These are phyloP conservation scores for Pogonocherus hispidulus DNA, from an alignment of 2,888 invertebrate genomes.

Conservation along the genomic window DNA sequence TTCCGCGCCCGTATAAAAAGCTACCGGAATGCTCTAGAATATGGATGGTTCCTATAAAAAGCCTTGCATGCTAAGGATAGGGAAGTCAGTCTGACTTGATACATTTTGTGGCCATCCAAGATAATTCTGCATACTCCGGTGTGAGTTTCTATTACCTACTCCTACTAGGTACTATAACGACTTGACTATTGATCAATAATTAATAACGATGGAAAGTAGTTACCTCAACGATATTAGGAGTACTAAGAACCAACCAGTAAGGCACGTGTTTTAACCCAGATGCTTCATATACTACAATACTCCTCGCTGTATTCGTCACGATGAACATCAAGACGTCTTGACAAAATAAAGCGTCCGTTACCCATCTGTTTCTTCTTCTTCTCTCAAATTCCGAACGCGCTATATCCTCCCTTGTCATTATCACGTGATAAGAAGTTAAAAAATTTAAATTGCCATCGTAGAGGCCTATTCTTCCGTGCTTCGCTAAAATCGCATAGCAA, in stretches of 20 bases:
- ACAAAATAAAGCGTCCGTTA: conserved; percentile 75
- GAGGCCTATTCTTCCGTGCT: conserved; percentile 74
- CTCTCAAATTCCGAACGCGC: conserved; percentile 63
- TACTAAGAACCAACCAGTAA: conserved; percentile 72
- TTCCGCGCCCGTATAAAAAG: too few species aligned
- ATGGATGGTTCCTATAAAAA: too few species aligned
- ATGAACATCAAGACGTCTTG: conserved; percentile 72
- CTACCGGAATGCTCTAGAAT: too few species aligned
- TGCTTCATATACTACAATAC: conserved; percentile 74
- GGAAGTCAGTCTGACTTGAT: too few species aligned
- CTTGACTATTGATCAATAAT: too few species aligned
- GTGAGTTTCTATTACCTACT: too few species aligned
- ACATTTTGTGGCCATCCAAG: too few species aligned
- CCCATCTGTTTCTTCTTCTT: conserved; percentile 70
- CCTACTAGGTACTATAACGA: too few species aligned
- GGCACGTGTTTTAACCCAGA: conserved; percentile 73
- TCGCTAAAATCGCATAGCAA: conserved; percentile 74
- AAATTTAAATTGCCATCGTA: conserved; percentile 73
- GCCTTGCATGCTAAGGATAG: too few species aligned
- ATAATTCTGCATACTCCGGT: too few species aligned
- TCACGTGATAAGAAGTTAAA: conserved; percentile 70
- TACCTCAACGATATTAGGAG: conserved; percentile 73
- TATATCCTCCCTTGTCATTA: conserved; percentile 71
- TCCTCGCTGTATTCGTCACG: conserved; percentile 73
- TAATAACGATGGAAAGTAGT: too few species aligned